Evolutionary conservation across 2,797 vertebrate genomes (phyloP).

Genomic region (Discoglossus pictus): DNA sequence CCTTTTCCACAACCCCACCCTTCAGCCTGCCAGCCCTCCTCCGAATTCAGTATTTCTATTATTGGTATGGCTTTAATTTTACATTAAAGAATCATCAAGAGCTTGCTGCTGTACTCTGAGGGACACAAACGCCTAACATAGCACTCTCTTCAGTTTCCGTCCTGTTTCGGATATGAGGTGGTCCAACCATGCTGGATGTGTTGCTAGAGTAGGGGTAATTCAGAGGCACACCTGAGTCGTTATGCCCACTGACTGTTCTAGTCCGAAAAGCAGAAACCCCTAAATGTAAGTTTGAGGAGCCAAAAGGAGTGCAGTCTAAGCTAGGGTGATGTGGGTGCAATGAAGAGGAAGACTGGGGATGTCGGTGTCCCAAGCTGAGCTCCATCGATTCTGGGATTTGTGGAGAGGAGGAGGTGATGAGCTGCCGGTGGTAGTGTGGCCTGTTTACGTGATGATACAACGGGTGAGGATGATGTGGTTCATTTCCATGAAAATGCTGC

Average conservation of each 20-base stretch:
- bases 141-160: conserved; percentile 81
- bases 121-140: conserved; percentile 75
- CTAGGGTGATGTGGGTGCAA: conserved; percentile 64
- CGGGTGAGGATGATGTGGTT: conserved; percentile 79
- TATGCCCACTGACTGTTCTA: conserved; percentile 81
- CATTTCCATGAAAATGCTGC: conserved; percentile 57
- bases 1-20: conserved; percentile 54
- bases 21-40: conserved; percentile 41
- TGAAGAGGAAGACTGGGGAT: conserved; percentile 83
- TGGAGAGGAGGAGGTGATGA: conserved; percentile 76
- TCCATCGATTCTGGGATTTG: conserved; percentile 87
- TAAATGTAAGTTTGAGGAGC: conserved; percentile 86
- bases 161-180: conserved; percentile 72
- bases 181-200: conserved; percentile 69
- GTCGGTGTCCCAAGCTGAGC: conserved; percentile 78
- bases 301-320: conserved; percentile 84
- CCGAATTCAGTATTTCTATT: conserved; percentile 42
- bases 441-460: conserved; percentile 78
- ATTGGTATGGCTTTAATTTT: conserved; percentile 54
- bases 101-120: conserved; percentile 83
- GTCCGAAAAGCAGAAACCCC: conserved; percentile 94
- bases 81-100: conserved; percentile 87
- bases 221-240: conserved; percentile 63
- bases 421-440: conserved; percentile 72
- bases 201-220: conserved; percentile 78